These are phyloP conservation scores for Eulemur coronatus DNA, from an alignment of 2,797 vertebrate genomes.

Conservation along the genomic window DNA sequence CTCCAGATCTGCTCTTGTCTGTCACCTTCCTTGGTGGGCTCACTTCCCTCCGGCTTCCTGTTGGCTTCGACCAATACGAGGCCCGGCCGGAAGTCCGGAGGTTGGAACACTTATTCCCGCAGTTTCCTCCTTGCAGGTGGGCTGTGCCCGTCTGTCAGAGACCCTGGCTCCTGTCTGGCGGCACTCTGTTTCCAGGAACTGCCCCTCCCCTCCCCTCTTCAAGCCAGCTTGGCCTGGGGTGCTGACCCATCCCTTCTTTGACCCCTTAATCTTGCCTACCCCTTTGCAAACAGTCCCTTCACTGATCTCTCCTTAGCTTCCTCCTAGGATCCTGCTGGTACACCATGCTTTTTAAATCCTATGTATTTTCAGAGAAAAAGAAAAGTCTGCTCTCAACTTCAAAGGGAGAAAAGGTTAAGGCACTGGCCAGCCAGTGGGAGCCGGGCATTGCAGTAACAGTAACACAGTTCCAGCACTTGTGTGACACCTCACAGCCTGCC, in stretches of 20 bases:
- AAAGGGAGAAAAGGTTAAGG: background rate
- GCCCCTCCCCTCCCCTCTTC: background rate
- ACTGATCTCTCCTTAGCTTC: background rate
- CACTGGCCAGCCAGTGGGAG: background rate
- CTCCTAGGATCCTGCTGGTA: background rate
- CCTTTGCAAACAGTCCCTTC: background rate
- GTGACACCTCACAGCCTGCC: rapidly evolving
- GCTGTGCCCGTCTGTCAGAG: background rate
- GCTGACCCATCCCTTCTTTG: rapidly evolving
- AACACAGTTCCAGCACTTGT: background rate
- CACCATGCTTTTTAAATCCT: background rate
- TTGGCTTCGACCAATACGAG: background rate
- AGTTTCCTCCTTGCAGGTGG: background rate
- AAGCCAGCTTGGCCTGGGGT: background rate
- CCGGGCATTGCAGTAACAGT: background rate
- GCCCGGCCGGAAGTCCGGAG: background rate
- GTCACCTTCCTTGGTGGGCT: background rate
- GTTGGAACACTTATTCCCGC: no score
- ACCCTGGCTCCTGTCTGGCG: background rate
- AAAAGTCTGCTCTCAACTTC: background rate
- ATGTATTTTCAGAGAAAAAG: background rate
- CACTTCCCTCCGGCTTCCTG: background rate
- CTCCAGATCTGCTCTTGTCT: background rate
- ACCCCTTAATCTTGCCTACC: background rate
- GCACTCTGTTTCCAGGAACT: background rate